Percentiles rank a stretch among this genome's conserved stretches.
phyloP scores from a whole-genome alignment of 2,888 invertebrate genomes.

The Tridacna crocea region DNA sequence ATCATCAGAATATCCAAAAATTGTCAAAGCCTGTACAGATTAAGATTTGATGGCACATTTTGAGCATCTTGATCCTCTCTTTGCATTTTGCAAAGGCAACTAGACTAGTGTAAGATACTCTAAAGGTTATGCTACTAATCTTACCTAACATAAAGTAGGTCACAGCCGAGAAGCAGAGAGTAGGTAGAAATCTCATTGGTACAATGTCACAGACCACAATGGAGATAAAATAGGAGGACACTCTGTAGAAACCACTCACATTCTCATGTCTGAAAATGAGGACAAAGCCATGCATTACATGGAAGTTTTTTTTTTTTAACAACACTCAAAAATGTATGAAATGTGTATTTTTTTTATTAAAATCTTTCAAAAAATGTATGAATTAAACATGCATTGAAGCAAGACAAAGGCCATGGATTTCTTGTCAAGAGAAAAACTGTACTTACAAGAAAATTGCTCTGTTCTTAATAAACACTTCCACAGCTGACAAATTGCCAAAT shows the following conservation, averaged over 20 bases:
- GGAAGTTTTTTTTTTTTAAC: no score
- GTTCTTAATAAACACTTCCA: constrained; percentile 84
- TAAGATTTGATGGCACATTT: no score
- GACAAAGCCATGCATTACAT: background rate
- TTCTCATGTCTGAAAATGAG: constrained; percentile 80
- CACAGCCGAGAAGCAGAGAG: constrained; percentile 76
- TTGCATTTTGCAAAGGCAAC: no score
- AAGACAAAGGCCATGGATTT: background rate
- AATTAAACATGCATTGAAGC: no score
- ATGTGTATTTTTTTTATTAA: no score
- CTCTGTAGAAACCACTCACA: constrained; percentile 83
- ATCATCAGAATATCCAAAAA: no score
- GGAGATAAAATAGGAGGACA: constrained; percentile 82
- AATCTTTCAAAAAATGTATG: no score
- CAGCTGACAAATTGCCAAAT: constrained; percentile 83
- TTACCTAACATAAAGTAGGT: constrained; percentile 83
- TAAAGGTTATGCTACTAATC: background rate
- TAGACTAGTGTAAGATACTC: no score
- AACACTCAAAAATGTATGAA: no score
- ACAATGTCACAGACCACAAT: constrained; percentile 83
- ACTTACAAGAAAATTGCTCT: constrained; percentile 83
- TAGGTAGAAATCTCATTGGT: constrained; percentile 81
- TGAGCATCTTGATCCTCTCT: no score
- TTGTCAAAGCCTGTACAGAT: no score
- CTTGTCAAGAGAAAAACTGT: background rate